A percentile compares a stretch with the other conserved stretches of the same genome.
Evolutionary conservation across 2,797 vertebrate species (phyloP).

Genomic region (Onychomys leucogaster): DNA sequence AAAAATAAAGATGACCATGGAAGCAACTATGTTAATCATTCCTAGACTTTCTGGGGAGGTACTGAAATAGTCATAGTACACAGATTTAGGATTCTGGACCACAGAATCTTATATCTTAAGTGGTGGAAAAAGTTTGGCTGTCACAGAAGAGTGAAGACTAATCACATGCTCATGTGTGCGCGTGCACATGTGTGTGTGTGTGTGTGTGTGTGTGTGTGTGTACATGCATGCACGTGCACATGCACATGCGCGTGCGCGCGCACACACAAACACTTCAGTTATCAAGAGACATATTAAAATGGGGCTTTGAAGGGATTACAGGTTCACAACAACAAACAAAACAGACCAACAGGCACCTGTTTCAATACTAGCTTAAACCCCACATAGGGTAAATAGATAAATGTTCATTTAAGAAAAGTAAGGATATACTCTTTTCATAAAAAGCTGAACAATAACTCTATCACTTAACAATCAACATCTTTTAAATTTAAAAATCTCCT

Average conservation of each 20-base stretch:
- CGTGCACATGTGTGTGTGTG: no score
- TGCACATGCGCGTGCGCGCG: rapidly evolving
- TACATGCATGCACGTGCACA: no score
- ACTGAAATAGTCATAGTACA: not conserved
- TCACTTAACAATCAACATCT: not conserved
- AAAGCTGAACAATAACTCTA: not conserved
- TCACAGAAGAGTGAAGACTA: not conserved
- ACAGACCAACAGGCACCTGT: not conserved
- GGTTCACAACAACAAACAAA: not conserved
- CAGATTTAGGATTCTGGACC: not conserved
- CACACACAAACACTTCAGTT: not conserved
- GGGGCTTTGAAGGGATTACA: not conserved
- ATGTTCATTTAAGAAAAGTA: not conserved
- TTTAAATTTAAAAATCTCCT: not conserved
- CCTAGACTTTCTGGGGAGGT: not conserved
- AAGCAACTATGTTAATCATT: not conserved
- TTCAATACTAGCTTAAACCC: not conserved
- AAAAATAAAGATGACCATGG: not conserved
- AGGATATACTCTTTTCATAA: not conserved
- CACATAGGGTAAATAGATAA: not conserved
- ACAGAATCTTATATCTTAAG: not conserved
- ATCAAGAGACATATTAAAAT: not conserved
- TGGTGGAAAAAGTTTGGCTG: not conserved
- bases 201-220: no score
- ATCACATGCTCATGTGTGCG: rapidly evolving